Base-by-base conservation (phyloP, 2,113 vertebrate genomes). In the Plotosus lineatus region DNA sequence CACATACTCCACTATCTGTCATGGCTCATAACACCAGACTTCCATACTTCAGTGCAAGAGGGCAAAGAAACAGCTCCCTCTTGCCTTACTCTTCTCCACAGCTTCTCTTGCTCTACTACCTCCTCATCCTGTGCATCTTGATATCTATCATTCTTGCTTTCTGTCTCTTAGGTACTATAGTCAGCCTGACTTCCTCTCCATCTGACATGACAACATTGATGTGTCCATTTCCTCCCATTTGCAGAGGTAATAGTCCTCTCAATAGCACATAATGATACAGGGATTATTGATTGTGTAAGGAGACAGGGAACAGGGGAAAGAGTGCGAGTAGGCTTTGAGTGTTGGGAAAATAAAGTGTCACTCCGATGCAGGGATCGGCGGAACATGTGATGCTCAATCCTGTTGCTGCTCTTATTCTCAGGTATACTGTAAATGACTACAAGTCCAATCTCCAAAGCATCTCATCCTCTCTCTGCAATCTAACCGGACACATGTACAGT, bases 1-100 rank as follows among this genome's bases (percentile, higher is more conserved):
- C 81, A 87, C 84, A 88, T 87, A 89, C 86, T 86, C 84, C 87
- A 79, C 85, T 73, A 85, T 90, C 88, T 89, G 88, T 90, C 90
- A 75, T 87, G 82, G 84, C 88, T 89, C 88, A 88, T 81, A 87
- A 84, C 82, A 65, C 75, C 55, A 77, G 48, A 79, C 63, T 74
- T 90, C 69, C 68, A 80, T 79, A 75, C 74, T 85, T 75, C 79
- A 85, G 83, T 89, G 71, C 72, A 46, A 65, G 65, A 88, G 89
- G 86, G 84, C 88, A 86, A 84, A 84, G 55, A 77, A 77, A 26
- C 58, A 42, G 72, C 56, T 69, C 61, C 48, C 77, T 71, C 38
- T 75, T n/a, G 42, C 40, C 53, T 38, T 50, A 42, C 46, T 51
- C 42, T 44, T 23, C 58, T 56, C 19, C 40, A 8, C 9, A 46